Conservation (phyloP, 2,113 vertebrate genomes). For the Oreocharis arfaki region DNA sequence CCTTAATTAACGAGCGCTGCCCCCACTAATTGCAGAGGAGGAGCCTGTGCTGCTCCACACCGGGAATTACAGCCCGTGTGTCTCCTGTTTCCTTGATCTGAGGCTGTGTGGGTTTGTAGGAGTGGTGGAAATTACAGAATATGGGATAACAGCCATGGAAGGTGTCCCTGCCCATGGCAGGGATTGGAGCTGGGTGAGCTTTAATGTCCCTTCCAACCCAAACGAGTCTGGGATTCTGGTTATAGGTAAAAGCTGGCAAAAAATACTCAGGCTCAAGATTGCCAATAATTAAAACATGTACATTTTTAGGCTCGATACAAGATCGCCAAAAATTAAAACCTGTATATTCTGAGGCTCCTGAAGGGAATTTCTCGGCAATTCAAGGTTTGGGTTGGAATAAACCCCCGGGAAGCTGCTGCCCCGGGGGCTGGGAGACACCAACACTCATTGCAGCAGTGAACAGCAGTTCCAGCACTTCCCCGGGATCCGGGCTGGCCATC, state of each 20-base stretch:
- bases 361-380: neutral
- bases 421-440: neutral
- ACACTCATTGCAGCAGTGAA: neutral
- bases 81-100: neutral
- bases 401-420: neutral
- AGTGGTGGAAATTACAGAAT: neutral
- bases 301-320: neutral
- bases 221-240: neutral
- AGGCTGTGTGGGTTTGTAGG: neutral
- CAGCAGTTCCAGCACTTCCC: neutral
- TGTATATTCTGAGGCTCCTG: neutral
- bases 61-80: neutral
- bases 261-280: neutral
- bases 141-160: neutral
- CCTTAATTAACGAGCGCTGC: neutral
- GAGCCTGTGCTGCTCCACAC: neutral
- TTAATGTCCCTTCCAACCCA: neutral
- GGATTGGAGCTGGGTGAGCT: neutral
- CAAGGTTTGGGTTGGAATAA: neutral
- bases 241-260: neutral
- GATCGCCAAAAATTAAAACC: neutral
- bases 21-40: neutral
- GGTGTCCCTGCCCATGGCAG: neutral
- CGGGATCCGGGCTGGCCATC: neutral
- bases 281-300: neutral